phyloP scores from a whole-genome alignment of 1,140 invertebrate genomes.

The Pseudomyrmex flavicornis region DNA sequence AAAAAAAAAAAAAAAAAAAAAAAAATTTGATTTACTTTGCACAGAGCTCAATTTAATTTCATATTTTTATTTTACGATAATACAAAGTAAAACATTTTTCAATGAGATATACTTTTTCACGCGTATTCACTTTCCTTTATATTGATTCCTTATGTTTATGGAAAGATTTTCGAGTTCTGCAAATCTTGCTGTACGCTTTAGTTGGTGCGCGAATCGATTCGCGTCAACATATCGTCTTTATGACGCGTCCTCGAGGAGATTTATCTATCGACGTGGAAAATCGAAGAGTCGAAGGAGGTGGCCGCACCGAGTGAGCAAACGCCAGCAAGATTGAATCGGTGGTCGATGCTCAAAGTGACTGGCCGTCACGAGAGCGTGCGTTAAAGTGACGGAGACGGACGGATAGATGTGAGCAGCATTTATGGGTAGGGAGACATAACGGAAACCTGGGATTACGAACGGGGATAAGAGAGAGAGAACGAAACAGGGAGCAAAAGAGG shows the following conservation, averaged over 20 bases:
- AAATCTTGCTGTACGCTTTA: slow-evolving; percentile 49
- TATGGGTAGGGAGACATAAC: background rate
- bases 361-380: slow-evolving; percentile 19
- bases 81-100: background rate
- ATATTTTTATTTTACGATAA: background rate
- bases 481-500: background rate
- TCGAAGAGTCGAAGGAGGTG: slow-evolving; percentile 62
- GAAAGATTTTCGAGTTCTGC: slow-evolving; percentile 3
- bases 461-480: background rate
- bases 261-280: slow-evolving; percentile 67
- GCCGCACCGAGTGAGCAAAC: slow-evolving; percentile 27
- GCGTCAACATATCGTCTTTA: slow-evolving; percentile 63
- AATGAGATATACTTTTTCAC: slow-evolving; percentile 1
- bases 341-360: slow-evolving; percentile 49
- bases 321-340: slow-evolving; percentile 33
- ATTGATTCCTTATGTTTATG: background rate
- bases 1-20: background rate
- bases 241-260: slow-evolving; percentile 53
- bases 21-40: background rate
- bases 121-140: background rate
- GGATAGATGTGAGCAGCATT: slow-evolving; percentile 13
- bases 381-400: slow-evolving; percentile 43
- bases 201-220: slow-evolving; percentile 31
- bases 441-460: slow-evolving; percentile 10
- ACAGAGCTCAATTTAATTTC: background rate